Evolutionary conservation across 2,113 vertebrate genomes (phyloP).

Genomic region (Perca flavescens): DNA sequence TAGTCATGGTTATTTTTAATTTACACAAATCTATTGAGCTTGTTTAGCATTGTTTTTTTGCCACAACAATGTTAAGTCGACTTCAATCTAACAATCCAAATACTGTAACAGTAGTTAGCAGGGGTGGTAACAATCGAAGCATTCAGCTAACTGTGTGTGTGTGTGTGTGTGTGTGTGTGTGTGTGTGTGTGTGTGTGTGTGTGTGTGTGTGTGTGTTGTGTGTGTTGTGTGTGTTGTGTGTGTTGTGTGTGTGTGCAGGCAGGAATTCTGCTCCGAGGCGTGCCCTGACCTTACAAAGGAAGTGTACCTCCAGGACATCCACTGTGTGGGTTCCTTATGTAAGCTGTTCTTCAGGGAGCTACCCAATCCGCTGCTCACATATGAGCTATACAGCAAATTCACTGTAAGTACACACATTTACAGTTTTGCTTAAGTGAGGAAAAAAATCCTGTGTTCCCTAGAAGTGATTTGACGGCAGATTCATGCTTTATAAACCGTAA

Average conservation of each 20-base stretch:
- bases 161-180: constrained; percentile 50
- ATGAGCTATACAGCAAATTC: constrained; percentile 97
- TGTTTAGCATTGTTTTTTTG: not conserved
- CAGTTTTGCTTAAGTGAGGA: not conserved
- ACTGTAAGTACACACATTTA: constrained; percentile 87
- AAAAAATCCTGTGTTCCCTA: not conserved
- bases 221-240: constrained; percentile 57
- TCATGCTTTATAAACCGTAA: not conserved
- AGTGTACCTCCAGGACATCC: constrained; percentile 99
- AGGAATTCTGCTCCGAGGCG: constrained; percentile 96
- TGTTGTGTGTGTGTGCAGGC: constrained; percentile 85
- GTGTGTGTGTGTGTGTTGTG: constrained; percentile 52
- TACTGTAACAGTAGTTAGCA: constrained; percentile 28
- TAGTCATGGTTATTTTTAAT: not conserved
- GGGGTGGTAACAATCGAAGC: constrained; percentile 54
- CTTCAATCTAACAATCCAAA: constrained; percentile 2
- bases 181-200: constrained; percentile 69
- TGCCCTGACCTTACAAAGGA: constrained; percentile 96
- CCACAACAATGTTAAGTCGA: not conserved
- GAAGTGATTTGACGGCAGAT: not conserved
- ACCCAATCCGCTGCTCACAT: constrained; percentile 97
- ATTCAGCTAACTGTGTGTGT: constrained; percentile 49
- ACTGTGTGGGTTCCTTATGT: constrained; percentile 98
- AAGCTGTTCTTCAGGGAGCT: constrained; percentile 98
- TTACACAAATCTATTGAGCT: not conserved